These are phyloP conservation scores for Helicoverpa assulta DNA, from an alignment of 2,888 invertebrate species.

Conservation along the genomic window DNA sequence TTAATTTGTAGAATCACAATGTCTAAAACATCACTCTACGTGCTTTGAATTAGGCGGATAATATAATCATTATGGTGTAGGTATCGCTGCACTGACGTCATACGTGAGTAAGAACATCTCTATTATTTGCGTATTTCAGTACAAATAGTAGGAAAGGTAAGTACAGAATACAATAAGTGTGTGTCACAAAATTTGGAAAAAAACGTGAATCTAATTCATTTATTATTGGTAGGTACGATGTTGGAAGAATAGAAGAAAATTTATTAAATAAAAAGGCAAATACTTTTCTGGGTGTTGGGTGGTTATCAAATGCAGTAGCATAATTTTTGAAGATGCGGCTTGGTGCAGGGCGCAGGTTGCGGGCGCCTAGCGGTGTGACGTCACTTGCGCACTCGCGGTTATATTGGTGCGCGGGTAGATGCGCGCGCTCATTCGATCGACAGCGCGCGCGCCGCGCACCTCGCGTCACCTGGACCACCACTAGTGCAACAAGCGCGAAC, in stretches of 20 bases:
- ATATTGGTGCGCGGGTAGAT: conserved; percentile 75
- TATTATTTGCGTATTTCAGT: neutral
- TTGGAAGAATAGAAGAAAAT: no score
- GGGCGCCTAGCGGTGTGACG: conserved; percentile 68
- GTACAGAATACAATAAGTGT: neutral
- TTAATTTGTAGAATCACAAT: conserved; percentile 20
- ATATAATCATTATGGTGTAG: conserved; percentile 26
- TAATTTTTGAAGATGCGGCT: conserved; percentile 19
- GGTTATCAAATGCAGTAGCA: neutral
- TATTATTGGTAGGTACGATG: no score
- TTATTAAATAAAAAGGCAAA: neutral
- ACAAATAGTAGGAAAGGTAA: neutral
- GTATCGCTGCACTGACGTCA: conserved; percentile 15
- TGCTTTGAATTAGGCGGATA: conserved; percentile 47
- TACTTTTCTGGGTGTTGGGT: neutral
- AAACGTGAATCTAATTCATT: no score
- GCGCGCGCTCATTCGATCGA: conserved; percentile 78
- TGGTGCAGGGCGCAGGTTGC: conserved; percentile 53
- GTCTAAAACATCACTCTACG: conserved; percentile 29
- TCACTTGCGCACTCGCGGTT: conserved; percentile 69
- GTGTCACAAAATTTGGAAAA: no score
- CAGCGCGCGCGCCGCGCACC: conserved; percentile 80
- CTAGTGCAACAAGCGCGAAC: conserved; percentile 68
- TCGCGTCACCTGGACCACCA: conserved; percentile 72
- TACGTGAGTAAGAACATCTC: neutral